A percentile compares a stretch with the other conserved stretches of the same genome.
These are phyloP conservation scores for Oligia strigilis DNA, from an alignment of 2,888 invertebrate species.

Conservation along the genomic window DNA sequence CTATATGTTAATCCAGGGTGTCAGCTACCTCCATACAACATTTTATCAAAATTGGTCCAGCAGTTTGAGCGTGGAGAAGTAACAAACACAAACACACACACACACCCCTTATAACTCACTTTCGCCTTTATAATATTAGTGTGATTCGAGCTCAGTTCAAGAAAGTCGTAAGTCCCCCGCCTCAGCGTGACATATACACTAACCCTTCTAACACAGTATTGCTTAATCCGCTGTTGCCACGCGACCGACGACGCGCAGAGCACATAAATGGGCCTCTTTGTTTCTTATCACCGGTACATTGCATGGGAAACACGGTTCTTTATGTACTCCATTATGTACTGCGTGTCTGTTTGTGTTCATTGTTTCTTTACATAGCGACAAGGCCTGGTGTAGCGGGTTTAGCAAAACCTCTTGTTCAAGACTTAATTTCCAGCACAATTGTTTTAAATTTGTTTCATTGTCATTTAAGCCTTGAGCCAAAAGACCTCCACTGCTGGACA, in stretches of 20 bases:
- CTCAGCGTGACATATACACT: constrained; percentile 8
- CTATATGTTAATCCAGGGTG: too few relatives aligned
- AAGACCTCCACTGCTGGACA: not conserved
- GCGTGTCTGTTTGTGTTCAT: constrained; percentile 39
- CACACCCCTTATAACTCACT: too few relatives aligned
- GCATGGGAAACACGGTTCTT: constrained; percentile 65
- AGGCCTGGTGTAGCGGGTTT: constrained; percentile 10
- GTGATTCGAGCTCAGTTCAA: not conserved
- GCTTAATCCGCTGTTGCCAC: constrained; percentile 67
- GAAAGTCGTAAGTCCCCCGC: constrained; percentile 22
- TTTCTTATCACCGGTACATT: constrained; percentile 59
- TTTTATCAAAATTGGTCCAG: too few relatives aligned
- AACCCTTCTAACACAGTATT: constrained; percentile 53
- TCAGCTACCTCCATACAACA: too few relatives aligned
- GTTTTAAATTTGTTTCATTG: constrained; percentile 5
- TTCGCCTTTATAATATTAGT: too few relatives aligned
- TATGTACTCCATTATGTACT: constrained; percentile 50
- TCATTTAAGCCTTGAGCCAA: not conserved
- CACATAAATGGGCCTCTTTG: constrained; percentile 65
- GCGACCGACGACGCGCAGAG: constrained; percentile 63
- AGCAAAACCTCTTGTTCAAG: not conserved
- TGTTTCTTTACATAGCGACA: constrained; percentile 42
- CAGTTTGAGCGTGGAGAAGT: too few relatives aligned
- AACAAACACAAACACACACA: too few relatives aligned
- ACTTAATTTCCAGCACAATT: not conserved